Evolutionary conservation across 2,113 vertebrate genomes (phyloP), one percentile per base, ranked within the genome.

Genomic region (Myodes glareolus): DNA sequence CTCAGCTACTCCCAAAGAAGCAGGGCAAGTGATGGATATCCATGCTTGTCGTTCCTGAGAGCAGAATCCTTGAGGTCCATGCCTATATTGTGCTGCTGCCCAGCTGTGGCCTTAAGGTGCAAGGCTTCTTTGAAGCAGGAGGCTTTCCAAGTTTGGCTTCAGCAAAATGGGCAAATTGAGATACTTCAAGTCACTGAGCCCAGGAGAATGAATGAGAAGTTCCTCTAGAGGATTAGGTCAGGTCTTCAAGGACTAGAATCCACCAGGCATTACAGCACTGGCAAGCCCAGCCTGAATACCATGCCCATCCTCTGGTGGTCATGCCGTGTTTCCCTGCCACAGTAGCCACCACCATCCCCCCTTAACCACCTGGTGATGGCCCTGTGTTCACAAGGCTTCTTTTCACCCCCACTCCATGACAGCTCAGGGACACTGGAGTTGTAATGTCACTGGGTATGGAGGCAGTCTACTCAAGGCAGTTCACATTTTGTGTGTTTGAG

Each of bases 1-100:
- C 77, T 65, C 25, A 45, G 10, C 92, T 91, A 96, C 97, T 94
- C 95, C 67, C 72, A 73, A 85, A 70, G 93, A 90, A 80, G 86
- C 65, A 70, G 91, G 95, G 89, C 1, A 7, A 92, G 94, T 75
- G 85, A 84, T 88, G 0, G n/a, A 58, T 39, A 6, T 27, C 16
- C 42, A 21, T 10, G 4, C 70, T 63, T 12, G 27, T 70, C 36
- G 42, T 17, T 39, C 45, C 12, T 29, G n/a, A 52, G 73, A 76
- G 27, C 6, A 10, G 70, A 31, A 31, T 73, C 12, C 47, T 90
- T 2, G 0, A 25, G 9, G 1, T 23, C 3, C 11, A 11, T 42
- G 0, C 61, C 73, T 33, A 25, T 1, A 12, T 47, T 9, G 2
- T 1, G 3, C 39, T 16, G 21, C 90, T 7, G 13, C n/a, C 82